phyloP scores from a whole-genome alignment of 2,113 vertebrate species.

The Cygnus buccinator region DNA sequence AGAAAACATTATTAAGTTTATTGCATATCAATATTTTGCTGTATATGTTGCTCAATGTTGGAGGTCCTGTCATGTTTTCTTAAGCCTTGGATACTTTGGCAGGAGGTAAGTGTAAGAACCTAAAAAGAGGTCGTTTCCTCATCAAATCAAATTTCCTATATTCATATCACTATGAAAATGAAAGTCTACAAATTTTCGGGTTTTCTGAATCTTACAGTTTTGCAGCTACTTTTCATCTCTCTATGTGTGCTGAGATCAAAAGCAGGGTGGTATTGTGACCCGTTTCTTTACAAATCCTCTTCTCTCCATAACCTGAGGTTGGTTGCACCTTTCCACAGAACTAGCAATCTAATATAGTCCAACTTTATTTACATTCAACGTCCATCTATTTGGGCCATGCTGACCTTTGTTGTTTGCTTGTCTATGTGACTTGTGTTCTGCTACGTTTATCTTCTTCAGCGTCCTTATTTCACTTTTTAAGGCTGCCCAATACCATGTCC shows the following conservation, averaged over 20 bases:
- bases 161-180: neutral
- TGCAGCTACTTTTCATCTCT: neutral
- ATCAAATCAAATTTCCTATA: neutral
- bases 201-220: neutral
- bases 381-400: neutral
- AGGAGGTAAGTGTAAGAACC: neutral
- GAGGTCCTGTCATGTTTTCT: neutral
- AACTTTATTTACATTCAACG: neutral
- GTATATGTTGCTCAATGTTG: neutral
- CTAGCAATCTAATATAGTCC: neutral
- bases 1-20: neutral
- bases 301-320: neutral
- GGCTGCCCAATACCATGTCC: neutral
- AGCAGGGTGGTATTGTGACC: accelerated
- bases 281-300: neutral
- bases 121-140: neutral
- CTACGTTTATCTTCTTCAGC: constrained; percentile 11
- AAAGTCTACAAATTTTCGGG: neutral
- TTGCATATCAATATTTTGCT: neutral
- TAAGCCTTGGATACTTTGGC: neutral
- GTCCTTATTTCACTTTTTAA: neutral
- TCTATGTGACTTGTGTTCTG: neutral
- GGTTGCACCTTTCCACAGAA: neutral
- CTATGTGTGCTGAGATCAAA: neutral
- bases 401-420: constrained; percentile 56